Evolutionary conservation across 2,797 vertebrate species (phyloP).

Genomic region (Odontamblyopus lacepedii): DNA sequence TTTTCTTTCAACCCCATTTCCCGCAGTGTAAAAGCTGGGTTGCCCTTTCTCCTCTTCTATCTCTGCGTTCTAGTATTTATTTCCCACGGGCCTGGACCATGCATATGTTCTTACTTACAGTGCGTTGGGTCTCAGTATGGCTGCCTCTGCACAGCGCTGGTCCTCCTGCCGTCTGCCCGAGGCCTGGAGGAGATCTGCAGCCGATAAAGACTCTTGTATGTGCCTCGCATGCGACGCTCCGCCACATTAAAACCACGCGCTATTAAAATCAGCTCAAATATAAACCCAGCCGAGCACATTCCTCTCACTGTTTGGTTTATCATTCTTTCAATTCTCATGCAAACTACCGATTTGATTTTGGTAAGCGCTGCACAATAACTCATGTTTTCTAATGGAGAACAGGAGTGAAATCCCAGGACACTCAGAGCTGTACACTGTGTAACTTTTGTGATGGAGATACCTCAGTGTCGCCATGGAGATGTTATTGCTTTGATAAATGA

Average conservation of each 20-base stretch:
- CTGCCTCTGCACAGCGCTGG: constrained; percentile 60
- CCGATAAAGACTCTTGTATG: constrained; percentile 48
- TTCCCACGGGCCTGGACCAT: constrained; percentile 35
- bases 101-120: constrained; percentile 54
- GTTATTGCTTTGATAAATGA: no score
- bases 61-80: neutral
- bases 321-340: constrained; percentile 3
- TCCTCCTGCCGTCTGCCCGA: constrained; percentile 53
- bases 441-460: no score
- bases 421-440: no score
- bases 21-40: neutral
- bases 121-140: constrained; percentile 39
- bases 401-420: neutral
- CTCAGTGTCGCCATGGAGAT: neutral
- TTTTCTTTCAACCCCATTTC: neutral
- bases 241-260: constrained; percentile 45
- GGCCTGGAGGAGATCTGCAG: constrained; percentile 39
- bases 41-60: no score
- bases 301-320: constrained; percentile 4
- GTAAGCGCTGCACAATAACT: neutral
- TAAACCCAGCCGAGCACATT: constrained; percentile 21
- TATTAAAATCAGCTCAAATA: constrained; percentile 54
- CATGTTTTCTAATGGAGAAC: neutral
- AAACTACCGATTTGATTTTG: neutral
- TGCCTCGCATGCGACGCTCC: constrained; percentile 45